These are phyloP conservation scores for Phylloscopus whistleri DNA, from an alignment of 2,113 vertebrate species.

Conservation along the genomic window DNA sequence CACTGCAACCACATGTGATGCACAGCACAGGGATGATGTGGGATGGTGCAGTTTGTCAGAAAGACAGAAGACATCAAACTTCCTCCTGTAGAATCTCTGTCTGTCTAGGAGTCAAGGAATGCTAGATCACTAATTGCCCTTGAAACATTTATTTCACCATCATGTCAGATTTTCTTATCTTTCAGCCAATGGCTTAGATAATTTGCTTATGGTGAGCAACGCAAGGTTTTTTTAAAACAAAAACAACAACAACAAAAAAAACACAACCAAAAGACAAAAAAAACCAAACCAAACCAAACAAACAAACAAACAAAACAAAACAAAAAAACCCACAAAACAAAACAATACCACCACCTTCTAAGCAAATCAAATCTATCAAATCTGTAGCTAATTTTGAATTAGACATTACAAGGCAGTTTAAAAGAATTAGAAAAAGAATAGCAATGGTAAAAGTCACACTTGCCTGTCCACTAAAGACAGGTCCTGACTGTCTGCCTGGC, in stretches of 20 bases:
- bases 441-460: not conserved
- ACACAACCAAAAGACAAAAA: too few relatives aligned
- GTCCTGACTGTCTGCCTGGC: not conserved
- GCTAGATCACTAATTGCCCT: not conserved
- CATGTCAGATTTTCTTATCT: not conserved
- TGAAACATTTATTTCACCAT: not conserved
- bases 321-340: not conserved
- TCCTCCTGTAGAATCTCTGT: not conserved
- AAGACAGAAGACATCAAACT: not conserved
- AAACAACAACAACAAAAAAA: not conserved
- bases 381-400: not conserved
- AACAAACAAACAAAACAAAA: too few relatives aligned
- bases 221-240: not conserved
- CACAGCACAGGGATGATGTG: rapidly evolving
- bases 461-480: not conserved
- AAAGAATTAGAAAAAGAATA: not conserved
- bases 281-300: too few relatives aligned
- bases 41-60: not conserved
- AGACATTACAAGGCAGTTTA: not conserved
- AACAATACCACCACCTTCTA: not conserved
- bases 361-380: not conserved
- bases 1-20: not conserved
- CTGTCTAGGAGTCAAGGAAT: not conserved
- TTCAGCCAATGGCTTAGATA: not conserved
- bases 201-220: not conserved